Conservation (phyloP, 2,113 vertebrate species). For the Noctilio leporinus region DNA sequence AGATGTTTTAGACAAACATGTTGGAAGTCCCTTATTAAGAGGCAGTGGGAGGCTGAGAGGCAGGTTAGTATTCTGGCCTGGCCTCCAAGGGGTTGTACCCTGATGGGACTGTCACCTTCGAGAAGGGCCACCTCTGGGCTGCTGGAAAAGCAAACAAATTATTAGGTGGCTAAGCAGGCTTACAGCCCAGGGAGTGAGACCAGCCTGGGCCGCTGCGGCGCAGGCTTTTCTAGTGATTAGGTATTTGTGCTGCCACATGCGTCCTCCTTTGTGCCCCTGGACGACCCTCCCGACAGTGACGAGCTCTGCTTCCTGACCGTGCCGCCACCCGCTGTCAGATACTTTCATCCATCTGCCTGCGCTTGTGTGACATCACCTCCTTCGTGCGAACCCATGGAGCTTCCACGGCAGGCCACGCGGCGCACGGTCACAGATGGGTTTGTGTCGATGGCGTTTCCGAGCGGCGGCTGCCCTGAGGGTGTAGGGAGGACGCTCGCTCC, state of each 20-base stretch:
- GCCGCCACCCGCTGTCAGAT: neutral
- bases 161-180: neutral
- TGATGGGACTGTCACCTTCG: neutral
- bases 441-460: neutral
- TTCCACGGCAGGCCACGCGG: fast-evolving
- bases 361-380: neutral
- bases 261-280: neutral
- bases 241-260: neutral
- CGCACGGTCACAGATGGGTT: neutral
- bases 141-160: neutral
- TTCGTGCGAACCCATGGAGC: neutral
- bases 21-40: neutral
- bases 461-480: neutral
- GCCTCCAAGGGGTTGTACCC: fast-evolving
- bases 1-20: neutral
- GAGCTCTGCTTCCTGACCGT: neutral
- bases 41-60: neutral
- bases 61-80: neutral
- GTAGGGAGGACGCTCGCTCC: neutral
- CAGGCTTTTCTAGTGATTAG: neutral
- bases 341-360: neutral
- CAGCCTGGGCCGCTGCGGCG: fast-evolving
- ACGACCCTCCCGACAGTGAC: fast-evolving
- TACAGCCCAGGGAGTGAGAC: neutral
- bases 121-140: neutral